Base-by-base conservation (phyloP, 2,113 vertebrate species). In the Laticauda laticaudata region DNA sequence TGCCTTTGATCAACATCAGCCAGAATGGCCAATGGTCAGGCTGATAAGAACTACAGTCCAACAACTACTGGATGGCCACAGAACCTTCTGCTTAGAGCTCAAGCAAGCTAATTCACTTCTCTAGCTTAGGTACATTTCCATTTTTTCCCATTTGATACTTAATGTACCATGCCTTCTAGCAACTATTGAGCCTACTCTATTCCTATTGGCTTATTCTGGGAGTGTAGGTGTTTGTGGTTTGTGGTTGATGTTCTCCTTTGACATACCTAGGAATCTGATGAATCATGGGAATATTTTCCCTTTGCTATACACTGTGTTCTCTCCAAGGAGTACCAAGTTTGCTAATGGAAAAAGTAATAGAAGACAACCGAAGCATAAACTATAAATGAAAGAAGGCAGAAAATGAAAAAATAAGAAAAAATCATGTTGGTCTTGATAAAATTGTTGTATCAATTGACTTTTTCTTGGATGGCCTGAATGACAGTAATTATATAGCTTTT, bases 401-500 rank as follows among this genome's bases (percentile, higher is more conserved):
- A 81, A 48, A 0, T 0, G 4, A 0, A 4, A 56, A 43, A 51
- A 0, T 14, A 0, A 1, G 15, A 51, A 51, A 48, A 51, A 51
- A 51, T 51, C 12, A 14, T 89, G 87, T 45, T 61, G 1, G 56
- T 1, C 0, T 1, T 55, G 61, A 56, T 7, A n/a, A 14, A 88
- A 54, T 51, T 85, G 54, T 0, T 0, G 24, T 39, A 0, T 8
- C 59, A 0, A 57, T 43, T 53, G 56, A 24, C 14, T 24, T 0
- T 2, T 0, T 0, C 1, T 11, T 1, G 56, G 51, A 0, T 0
- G 21, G 26, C 43, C 48, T 11, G 21, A 5, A 69, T 5, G 0
- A 56, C 59, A 23, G 29, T 5, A 94, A 53, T 1, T 0, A 43
- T 69, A 0, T 0, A 10, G 20, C 87, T 69, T 11, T 90, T 92